Conservation (phyloP, 35 echinoderm and acorn worm genomes). For the Amphiura filiformis region DNA sequence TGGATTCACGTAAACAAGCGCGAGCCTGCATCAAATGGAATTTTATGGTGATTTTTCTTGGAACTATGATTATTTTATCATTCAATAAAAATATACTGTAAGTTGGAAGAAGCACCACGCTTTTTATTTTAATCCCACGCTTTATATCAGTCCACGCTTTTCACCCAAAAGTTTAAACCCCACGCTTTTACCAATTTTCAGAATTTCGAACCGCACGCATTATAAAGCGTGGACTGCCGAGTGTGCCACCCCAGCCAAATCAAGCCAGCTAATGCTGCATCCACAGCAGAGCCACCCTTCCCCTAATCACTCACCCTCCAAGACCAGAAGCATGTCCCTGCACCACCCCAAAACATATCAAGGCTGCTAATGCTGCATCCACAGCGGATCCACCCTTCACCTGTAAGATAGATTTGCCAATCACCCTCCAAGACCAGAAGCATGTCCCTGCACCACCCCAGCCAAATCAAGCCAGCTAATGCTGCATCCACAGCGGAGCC, state of each 20-base stretch:
- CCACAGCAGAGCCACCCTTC: neutral
- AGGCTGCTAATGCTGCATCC: slow-evolving; percentile 71
- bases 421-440: slow-evolving; percentile 83
- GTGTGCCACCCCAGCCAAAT: neutral
- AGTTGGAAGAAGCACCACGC: no score
- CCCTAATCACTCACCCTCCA: slow-evolving; percentile 76
- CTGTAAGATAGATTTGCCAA: slow-evolving; percentile 33
- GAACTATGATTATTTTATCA: no score
- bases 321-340: slow-evolving; percentile 61
- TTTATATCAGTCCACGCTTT: no score
- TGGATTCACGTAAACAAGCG: no score
- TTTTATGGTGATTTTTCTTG: no score
- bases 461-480: neutral
- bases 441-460: slow-evolving; percentile 42
- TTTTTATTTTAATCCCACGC: no score
- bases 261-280: neutral
- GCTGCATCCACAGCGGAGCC: neutral
- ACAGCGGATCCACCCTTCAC: slow-evolving; percentile 62
- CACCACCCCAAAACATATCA: slow-evolving; percentile 76
- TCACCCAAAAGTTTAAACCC: no score
- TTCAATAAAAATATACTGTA: no score
- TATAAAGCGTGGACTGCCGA: no score
- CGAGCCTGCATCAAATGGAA: no score
- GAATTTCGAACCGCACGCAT: no score
- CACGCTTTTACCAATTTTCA: no score